A percentile compares a stretch with the other conserved stretches of the same genome.
phyloP scores from a whole-genome alignment of 2,888 invertebrate genomes.

The Epinotia demarniana region DNA sequence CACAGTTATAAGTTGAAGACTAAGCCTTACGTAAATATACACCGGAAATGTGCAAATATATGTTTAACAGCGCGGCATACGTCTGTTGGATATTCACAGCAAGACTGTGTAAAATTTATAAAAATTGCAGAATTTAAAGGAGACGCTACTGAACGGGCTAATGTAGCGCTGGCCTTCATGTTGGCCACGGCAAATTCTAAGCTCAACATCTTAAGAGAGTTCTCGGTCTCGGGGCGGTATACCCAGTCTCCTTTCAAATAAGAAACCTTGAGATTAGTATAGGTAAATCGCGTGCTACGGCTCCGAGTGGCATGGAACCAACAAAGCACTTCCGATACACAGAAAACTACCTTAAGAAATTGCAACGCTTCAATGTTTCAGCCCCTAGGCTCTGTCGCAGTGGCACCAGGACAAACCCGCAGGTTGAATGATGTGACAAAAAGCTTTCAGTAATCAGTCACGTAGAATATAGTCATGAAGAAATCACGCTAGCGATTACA shows the following conservation, averaged over 20 bases:
- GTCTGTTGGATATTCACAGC: no score
- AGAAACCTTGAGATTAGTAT: background rate
- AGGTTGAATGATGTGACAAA: background rate
- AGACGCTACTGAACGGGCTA: background rate
- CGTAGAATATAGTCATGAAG: no score
- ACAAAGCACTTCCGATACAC: slow-evolving; percentile 23
- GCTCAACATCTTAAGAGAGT: background rate
- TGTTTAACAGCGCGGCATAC: no score
- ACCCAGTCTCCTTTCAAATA: background rate
- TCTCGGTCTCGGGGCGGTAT: background rate
- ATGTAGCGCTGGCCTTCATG: background rate
- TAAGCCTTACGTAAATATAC: no score
- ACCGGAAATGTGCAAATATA: no score
- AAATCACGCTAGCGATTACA: no score
- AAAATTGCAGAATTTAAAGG: no score
- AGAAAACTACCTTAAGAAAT: slow-evolving; percentile 23
- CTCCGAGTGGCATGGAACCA: background rate
- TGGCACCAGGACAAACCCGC: background rate
- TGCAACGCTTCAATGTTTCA: slow-evolving; percentile 8
- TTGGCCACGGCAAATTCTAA: background rate
- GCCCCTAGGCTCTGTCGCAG: background rate
- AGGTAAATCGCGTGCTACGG: slow-evolving; percentile 14
- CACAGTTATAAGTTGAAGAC: no score
- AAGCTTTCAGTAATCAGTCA: no score
- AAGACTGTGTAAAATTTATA: no score